Percentiles rank a stretch among this genome's conserved stretches.
These are phyloP conservation scores for Lutraria lutraria DNA, from an alignment of 2,888 invertebrate genomes.

Conservation along the genomic window DNA sequence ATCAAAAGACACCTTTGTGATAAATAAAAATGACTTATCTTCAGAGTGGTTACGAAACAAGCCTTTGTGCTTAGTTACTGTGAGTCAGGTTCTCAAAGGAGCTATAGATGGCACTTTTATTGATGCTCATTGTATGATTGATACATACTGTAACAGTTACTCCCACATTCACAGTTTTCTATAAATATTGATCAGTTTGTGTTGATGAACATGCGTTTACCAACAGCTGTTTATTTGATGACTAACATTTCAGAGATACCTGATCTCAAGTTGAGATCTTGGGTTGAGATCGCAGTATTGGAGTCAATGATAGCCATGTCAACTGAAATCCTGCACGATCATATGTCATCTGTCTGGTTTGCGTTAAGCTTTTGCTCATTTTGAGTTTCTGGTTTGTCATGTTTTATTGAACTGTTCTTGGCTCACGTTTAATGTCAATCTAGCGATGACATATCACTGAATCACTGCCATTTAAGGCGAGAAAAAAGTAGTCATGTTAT, in stretches of 20 bases:
- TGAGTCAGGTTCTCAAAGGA: background rate
- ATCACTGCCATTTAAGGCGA: background rate
- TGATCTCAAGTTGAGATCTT: too few relatives aligned
- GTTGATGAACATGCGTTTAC: background rate
- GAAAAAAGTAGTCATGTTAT: background rate
- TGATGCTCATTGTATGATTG: background rate
- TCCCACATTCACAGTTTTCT: background rate
- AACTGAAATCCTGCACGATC: background rate
- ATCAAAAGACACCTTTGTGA: too few relatives aligned
- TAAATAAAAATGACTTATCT: too few relatives aligned
- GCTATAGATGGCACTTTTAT: background rate
- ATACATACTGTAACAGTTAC: background rate
- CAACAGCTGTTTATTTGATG: conserved; percentile 1
- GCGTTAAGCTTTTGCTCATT: background rate
- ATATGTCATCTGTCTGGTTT: background rate
- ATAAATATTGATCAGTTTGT: conserved; percentile 6
- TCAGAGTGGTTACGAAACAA: too few relatives aligned
- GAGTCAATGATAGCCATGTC: background rate
- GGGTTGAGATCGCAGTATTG: background rate
- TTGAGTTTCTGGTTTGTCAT: background rate
- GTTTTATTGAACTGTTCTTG: background rate
- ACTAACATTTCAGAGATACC: background rate
- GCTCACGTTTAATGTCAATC: background rate
- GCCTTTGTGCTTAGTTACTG: too few relatives aligned
- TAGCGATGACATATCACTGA: background rate